Percentiles rank a stretch among this genome's conserved stretches.
phyloP scores from a whole-genome alignment of 2,888 invertebrate species.

The Drosophila lacicola region DNA sequence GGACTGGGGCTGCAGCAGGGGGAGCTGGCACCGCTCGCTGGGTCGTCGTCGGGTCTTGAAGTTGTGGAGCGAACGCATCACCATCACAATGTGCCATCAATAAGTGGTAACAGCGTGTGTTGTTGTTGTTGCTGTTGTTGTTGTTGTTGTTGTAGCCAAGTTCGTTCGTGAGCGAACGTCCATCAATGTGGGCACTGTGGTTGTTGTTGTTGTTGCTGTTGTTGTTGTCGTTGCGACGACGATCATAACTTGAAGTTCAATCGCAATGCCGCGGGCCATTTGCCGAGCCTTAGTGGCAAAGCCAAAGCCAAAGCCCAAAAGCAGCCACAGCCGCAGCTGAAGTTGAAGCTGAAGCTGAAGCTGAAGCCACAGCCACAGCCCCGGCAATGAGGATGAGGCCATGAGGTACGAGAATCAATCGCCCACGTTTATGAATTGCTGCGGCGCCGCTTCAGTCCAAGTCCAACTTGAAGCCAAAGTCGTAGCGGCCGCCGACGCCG shows the following conservation, averaged over 20 bases:
- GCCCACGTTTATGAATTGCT: slow-evolving; percentile 84
- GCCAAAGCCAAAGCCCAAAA: slow-evolving; percentile 80
- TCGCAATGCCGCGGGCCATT: slow-evolving; percentile 85
- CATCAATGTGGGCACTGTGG: slow-evolving; percentile 80
- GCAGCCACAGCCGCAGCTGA: slow-evolving; percentile 48
- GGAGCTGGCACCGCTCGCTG: slow-evolving; percentile 52
- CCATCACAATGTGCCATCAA: slow-evolving; percentile 79
- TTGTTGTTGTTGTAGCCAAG: slow-evolving; percentile 63
- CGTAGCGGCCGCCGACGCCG: slow-evolving; percentile 39
- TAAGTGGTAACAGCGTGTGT: slow-evolving; percentile 80
- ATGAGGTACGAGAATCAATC: slow-evolving; percentile 82
- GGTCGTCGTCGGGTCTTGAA: slow-evolving; percentile 57
- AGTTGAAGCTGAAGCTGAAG: slow-evolving; percentile 61
- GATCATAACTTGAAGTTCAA: slow-evolving; percentile 85
- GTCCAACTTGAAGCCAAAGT: slow-evolving; percentile 38
- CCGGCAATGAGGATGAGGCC: slow-evolving; percentile 64
- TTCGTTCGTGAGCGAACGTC: slow-evolving; percentile 82
- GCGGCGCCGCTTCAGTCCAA: slow-evolving; percentile 74
- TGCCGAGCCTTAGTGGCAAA: slow-evolving; percentile 84
- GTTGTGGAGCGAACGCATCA: slow-evolving; percentile 71
- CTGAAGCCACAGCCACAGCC: slow-evolving; percentile 49
- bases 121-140: slow-evolving; percentile 49
- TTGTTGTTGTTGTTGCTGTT: slow-evolving; percentile 38
- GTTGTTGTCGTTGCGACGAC: slow-evolving; percentile 64
- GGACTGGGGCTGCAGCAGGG: neutral